Evolutionary conservation across 37 sponge, comb jelly and placozoan species (phyloP).

Genomic region (Tethya wilhelma): DNA sequence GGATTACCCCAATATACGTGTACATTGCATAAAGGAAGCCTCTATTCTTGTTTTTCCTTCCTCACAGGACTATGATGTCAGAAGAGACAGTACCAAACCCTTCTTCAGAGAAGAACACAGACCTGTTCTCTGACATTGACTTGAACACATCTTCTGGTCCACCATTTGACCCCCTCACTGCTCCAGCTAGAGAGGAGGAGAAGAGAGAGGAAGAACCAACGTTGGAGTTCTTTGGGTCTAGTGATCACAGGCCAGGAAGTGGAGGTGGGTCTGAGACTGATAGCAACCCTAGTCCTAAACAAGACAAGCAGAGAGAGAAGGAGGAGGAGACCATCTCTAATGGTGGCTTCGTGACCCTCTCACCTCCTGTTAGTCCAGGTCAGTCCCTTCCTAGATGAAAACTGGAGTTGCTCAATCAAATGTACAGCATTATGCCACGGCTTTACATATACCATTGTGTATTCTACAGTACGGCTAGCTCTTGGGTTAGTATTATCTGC

Average conservation of each 20-base stretch:
- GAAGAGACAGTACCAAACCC: too few relatives aligned
- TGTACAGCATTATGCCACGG: too few relatives aligned
- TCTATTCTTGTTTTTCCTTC: not conserved
- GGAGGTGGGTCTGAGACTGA: constrained; percentile 1
- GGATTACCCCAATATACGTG: too few relatives aligned
- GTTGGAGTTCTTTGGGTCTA: constrained; percentile 8
- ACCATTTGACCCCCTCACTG: too few relatives aligned
- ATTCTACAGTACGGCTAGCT: too few relatives aligned
- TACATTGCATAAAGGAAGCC: not conserved
- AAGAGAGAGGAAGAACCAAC: not conserved
- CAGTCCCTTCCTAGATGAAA: not conserved
- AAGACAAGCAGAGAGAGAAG: not conserved
- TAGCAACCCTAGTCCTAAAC: not conserved
- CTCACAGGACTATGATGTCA: too few relatives aligned
- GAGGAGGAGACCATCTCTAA: constrained; percentile 1
- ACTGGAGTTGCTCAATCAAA: too few relatives aligned
- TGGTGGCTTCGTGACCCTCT: constrained; percentile 7
- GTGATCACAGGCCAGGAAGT: not conserved
- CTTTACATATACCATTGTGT: too few relatives aligned
- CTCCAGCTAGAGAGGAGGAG: not conserved
- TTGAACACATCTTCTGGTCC: too few relatives aligned
- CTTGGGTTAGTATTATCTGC: too few relatives aligned
- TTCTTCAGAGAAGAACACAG: too few relatives aligned
- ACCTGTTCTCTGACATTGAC: too few relatives aligned
- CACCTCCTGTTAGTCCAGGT: constrained; percentile 43